phyloP scores from a whole-genome alignment of 2,113 vertebrate species.

The Microcebus ravelobensis region DNA sequence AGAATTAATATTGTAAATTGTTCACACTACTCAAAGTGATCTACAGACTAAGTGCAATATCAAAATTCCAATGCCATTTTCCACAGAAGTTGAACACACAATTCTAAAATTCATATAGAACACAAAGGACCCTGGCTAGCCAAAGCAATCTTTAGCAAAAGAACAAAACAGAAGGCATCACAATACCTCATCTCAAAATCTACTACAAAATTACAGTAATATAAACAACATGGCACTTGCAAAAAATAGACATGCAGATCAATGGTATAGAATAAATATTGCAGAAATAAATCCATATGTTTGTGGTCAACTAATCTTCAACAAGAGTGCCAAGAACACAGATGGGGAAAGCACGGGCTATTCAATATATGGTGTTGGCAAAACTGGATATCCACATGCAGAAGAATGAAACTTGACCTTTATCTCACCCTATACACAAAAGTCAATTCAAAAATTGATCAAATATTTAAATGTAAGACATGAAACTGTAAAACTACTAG shows the following conservation, averaged over 20 bases:
- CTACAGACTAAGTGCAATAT: background rate
- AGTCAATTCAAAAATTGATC: background rate
- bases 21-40: background rate
- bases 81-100: background rate
- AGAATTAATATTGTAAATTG: background rate
- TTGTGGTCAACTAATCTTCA: too few species aligned
- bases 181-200: background rate
- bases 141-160: background rate
- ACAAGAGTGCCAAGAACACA: too few species aligned
- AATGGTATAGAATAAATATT: background rate
- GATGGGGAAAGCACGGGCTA: too few species aligned
- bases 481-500: background rate
- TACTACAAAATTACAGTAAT: background rate
- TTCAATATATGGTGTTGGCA: too few species aligned
- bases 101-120: background rate
- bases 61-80: background rate
- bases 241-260: background rate
- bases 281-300: background rate
- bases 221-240: too few species aligned
- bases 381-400: too few species aligned
- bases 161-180: background rate
- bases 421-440: background rate
- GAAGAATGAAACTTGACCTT: background rate
- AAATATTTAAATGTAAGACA: background rate
- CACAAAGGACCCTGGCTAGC: background rate